Conservation (phyloP, 2,888 invertebrate species). For the Cephus spinipes region DNA sequence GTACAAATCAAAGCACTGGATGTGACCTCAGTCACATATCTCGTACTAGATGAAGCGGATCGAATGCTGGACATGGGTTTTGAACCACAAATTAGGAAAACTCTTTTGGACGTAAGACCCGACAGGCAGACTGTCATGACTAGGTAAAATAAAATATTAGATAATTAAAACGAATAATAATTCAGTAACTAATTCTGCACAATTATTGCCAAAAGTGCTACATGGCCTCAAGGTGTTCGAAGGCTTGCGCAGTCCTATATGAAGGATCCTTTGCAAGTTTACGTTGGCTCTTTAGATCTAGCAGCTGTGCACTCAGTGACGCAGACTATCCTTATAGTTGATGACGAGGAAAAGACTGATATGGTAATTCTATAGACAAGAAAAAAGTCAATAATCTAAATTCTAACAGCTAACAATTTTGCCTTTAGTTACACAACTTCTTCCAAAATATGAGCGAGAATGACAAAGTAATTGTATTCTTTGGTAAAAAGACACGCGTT, state of each 20-base stretch:
- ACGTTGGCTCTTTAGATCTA: conserved; percentile 88
- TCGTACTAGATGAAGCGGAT: conserved; percentile 93
- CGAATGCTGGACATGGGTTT: conserved; percentile 91
- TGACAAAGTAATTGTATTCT: conserved; percentile 92
- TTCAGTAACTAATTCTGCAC: conserved; percentile 2
- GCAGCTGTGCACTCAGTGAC: conserved; percentile 90
- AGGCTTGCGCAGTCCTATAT: conserved; percentile 88
- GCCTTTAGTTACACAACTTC: conserved; percentile 75
- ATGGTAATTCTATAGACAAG: conserved; percentile 63
- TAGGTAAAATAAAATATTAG: conserved; percentile 67
- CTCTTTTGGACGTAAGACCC: conserved; percentile 83
- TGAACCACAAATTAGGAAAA: conserved; percentile 88
- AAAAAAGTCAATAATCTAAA: not conserved
- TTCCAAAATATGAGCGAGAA: conserved; percentile 75
- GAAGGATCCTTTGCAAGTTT: conserved; percentile 90
- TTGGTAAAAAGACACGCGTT: conserved; percentile 86
- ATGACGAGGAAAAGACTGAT: conserved; percentile 78
- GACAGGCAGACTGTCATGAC: conserved; percentile 97
- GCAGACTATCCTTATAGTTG: conserved; percentile 82
- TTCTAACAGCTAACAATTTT: conserved; percentile 17
- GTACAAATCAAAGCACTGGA: conserved; percentile 76
- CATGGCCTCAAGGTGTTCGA: conserved; percentile 92
- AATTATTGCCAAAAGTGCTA: conserved; percentile 73
- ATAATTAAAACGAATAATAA: conserved; percentile 3
- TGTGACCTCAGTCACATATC: conserved; percentile 84